Evolutionary conservation across 1,140 invertebrate genomes (phyloP), one percentile per base, ranked within the genome.

Genomic region (Metopolophium dirhodum): DNA sequence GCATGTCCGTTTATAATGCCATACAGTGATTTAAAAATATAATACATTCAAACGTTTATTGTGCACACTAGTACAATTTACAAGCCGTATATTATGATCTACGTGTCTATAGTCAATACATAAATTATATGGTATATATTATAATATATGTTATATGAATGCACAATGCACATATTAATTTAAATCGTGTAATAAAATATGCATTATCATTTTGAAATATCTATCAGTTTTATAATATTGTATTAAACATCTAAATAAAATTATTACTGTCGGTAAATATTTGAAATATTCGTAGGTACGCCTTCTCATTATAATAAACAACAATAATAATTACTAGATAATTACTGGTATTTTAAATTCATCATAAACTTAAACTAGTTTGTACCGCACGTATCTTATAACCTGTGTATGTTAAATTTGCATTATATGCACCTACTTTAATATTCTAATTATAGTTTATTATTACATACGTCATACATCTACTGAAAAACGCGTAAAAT

Each of bases 391-490:
- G 37, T 83, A 77, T 77, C 82, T 6, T 83, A 41, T 41, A 23
- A 83, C 35, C 18, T 41, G 37, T 83, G 82, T 83, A 23, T 9
- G 37, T 83, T 83, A 83, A 83, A 83, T 83, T 83, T 41, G 82
- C 82, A 83, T 83, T 83, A 83, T 41, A 41, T 20, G 30, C 9
- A 41, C 37, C 82, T 23, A 83, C 82, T 83, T 41, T 83, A 83
- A 83, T 83, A 83, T 83, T 83, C 35, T 83, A 83, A 83, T 83
- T 83, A 68, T 23, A 83, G 82, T 83, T 83, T 83, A 83, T 83
- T 77, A 77, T 77, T 77, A 77, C n/a, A 83, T 23, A 83, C 37
- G 41, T 83, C n/a, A 83, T 23, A 83, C 37, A 83, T 83, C 20
- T 83, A 83, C 82, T 83, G 82, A 83, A 83, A 35, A 41, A 35